These are phyloP conservation scores for Zaprionus lineosus DNA, from an alignment of 2,888 invertebrate species.

Conservation along the genomic window DNA sequence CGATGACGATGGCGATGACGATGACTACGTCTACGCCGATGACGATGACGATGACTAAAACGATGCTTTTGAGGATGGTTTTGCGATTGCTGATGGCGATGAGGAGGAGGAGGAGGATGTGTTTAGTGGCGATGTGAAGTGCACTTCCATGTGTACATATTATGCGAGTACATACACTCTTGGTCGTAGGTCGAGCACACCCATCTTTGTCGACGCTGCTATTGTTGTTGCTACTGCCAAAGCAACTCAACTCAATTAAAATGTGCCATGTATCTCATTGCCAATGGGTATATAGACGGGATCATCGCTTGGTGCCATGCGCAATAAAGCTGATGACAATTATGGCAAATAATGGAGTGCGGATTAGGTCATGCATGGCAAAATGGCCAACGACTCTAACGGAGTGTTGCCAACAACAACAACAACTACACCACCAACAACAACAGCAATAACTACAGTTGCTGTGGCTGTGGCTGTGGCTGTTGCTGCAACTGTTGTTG, in stretches of 20 bases:
- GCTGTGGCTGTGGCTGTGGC: constrained; percentile 2
- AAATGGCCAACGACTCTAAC: constrained; percentile 48
- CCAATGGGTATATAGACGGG: neutral
- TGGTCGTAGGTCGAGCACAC: constrained; percentile 54
- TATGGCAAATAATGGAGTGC: constrained; percentile 49
- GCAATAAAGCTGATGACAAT: constrained; percentile 49
- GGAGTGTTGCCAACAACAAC: constrained; percentile 13
- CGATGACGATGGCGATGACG: constrained; percentile 5
- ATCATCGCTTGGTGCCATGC: too few species aligned
- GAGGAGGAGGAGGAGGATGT: too few species aligned
- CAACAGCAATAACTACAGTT: constrained; percentile 1
- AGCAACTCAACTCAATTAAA: constrained; percentile 45
- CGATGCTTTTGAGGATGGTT: too few species aligned
- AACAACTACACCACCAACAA: neutral
- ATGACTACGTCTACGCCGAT: too few species aligned
- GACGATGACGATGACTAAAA: neutral
- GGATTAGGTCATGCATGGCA: constrained; percentile 61
- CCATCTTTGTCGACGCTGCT: constrained; percentile 25
- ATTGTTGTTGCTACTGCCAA: constrained; percentile 6
- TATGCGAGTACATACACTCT: constrained; percentile 20
- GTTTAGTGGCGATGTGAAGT: constrained; percentile 16
- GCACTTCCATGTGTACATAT: constrained; percentile 26
- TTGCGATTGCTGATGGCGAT: too few species aligned
- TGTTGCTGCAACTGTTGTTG: constrained; percentile 19
- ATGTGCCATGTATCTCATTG: constrained; percentile 34